Evolutionary conservation across 2,797 vertebrate genomes (phyloP), one percentile per base, ranked within the genome.

Genomic region (Hozukius guyotensis): DNA sequence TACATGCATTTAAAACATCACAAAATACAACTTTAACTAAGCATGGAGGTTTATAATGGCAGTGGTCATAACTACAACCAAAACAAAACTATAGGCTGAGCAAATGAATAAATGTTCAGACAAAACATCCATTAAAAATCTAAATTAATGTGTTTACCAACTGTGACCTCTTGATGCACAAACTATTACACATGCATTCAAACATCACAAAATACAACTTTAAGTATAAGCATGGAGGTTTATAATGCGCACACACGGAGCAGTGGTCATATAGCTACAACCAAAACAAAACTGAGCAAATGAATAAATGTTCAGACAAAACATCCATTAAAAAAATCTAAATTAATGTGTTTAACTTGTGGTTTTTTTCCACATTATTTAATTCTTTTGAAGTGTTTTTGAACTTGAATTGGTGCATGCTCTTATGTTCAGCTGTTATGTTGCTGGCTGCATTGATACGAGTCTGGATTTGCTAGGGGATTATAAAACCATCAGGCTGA

Each of bases 371-470:
- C 3, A 42, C 7, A 70, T 63, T 25, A n/a, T 31, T 0, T 31
- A 16, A 6, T 10, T 25, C 3, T 29, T 27, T 56, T 9, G 16
- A 57, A 77, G 29, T 64, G 89, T 57, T 87, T 85, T 94, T 94
- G 92, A 94, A 95, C 92, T 95, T 95, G 93, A 94, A 87, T 92
- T 38, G 74, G 29, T 59, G 36, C 56, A 55, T 22, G 53, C 56
- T 79, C 68, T 81, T 60, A 69, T 46, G 62, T 72, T 85, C 25
- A 55, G 71, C 59, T 13, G 75, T 55, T 78, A 66, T 68, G 57
- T 62, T 63, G 63, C 64, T 34, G 72, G 53, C 18, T 31, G 22
- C 34, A 70, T 1, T 53, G n/a, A 70, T 69, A 70, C 14, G 14
- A 49, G 62, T 9, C 18, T 31, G 36, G 5, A 55, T 29, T 67